Evolutionary conservation across 2,888 invertebrate genomes (phyloP), one percentile per base, ranked within the genome.

Genomic region (Eristalis tenax): DNA sequence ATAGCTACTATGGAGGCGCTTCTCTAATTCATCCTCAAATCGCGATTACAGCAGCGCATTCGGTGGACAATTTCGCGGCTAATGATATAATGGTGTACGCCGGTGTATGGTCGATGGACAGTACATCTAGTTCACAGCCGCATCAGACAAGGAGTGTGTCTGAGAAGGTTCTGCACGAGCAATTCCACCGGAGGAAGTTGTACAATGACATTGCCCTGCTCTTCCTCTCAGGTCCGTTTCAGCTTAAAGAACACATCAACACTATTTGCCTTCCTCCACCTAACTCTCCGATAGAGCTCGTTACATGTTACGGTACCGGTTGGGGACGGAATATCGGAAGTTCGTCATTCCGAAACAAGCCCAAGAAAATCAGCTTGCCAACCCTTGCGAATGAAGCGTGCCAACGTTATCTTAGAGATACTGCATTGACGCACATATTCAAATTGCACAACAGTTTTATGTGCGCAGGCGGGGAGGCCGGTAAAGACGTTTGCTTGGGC

Each of bases 1-100:
- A 90, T 61, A n/a, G n/a, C n/a, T 61, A 91, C 26, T 97, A 97
- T 92, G 90, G 91, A 76, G 93, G 93, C 2, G 93, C 92, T n/a
- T 91, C 93, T 0, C 40, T 93, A 2, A 91, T 93, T 66, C 90
- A 92, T 43, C 92, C 92, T 0, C 83, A 90, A 59, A 96, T 96
- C 0, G 96, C 97, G 0, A 91, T 98, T 3, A 98, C 98, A 0
- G 96, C 97, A 0, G 97, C 97, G 0, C 98, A 98, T 92, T 96
- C 96, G 91, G 95, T 97, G 23, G 68, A 90, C 2, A 90, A 89
- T 40, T 90, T 90, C 32, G 70, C 88, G 0, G 83, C 90, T 0
- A 75, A 88, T 26, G 71, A 90, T 50, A 90, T 94, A 3, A 90
- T 92, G 50, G 93, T 96, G 2, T 94, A 97, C 0, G 95, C 96